phyloP scores from a whole-genome alignment of 2,113 vertebrate genomes.

The Cyanistes caeruleus region DNA sequence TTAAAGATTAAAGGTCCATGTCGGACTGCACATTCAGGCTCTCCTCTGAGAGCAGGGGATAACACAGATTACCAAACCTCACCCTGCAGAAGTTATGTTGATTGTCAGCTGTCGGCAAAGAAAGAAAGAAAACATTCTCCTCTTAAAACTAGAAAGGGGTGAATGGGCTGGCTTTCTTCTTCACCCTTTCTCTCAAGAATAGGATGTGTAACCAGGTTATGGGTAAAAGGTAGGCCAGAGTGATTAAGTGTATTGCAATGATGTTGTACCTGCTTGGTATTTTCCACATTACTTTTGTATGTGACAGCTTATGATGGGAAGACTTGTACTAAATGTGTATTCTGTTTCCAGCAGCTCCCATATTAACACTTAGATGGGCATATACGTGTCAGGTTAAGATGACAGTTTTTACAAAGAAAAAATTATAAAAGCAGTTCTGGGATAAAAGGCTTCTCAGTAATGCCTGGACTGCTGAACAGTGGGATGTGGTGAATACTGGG shows the following conservation, averaged over 20 bases:
- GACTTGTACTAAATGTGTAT: background rate
- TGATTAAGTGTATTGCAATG: background rate
- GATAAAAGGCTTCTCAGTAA: background rate
- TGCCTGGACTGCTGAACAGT: background rate
- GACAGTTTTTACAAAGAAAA: background rate
- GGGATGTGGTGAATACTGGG: background rate
- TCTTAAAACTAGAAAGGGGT: background rate
- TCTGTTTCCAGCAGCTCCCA: background rate
- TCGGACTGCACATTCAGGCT: accelerated
- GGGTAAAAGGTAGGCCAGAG: background rate
- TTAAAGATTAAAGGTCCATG: background rate
- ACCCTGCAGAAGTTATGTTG: background rate
- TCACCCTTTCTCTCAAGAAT: background rate
- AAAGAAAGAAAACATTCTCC: background rate
- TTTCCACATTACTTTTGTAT: background rate
- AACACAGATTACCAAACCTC: background rate
- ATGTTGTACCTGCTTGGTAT: background rate
- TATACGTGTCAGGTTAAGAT: background rate
- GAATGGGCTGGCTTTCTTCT: background rate
- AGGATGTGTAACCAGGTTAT: background rate
- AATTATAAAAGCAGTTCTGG: background rate
- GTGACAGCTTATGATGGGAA: background rate
- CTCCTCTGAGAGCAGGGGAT: background rate
- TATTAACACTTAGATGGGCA: background rate
- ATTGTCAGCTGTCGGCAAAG: background rate